Percentiles rank a stretch among this genome's conserved stretches.
phyloP scores from a whole-genome alignment of 2,888 invertebrate genomes.

The Ischnura elegans region DNA sequence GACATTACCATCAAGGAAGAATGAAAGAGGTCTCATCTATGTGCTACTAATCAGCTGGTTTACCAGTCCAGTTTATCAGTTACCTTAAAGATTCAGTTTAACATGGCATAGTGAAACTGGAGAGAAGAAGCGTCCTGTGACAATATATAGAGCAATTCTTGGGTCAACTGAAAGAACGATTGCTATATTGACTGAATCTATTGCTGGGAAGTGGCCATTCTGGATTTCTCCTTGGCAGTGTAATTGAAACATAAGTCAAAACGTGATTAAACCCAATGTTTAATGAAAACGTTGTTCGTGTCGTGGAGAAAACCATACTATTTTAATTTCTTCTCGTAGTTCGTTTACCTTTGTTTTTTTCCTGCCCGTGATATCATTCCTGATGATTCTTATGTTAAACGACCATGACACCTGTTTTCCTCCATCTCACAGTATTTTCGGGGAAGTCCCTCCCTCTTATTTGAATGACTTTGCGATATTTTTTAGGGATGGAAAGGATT shows the following conservation, averaged over 20 bases:
- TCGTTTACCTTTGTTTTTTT: no score
- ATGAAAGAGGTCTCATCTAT: slow-evolving; percentile 92
- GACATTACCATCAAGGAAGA: slow-evolving; percentile 98
- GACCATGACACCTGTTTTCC: no score
- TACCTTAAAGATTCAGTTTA: slow-evolving; percentile 95
- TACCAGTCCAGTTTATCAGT: no score
- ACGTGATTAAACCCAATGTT: slow-evolving; percentile 92
- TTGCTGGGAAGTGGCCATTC: slow-evolving; percentile 99
- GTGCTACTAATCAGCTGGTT: slow-evolving; percentile 99
- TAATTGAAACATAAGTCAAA: slow-evolving; percentile 95
- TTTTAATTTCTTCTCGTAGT: no score
- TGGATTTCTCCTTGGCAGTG: slow-evolving; percentile 98
- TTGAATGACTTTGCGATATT: no score
- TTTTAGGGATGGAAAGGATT: no score
- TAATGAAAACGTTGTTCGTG: slow-evolving; percentile 96
- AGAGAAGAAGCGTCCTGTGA: slow-evolving; percentile 96
- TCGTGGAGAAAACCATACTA: no score
- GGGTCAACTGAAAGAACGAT: slow-evolving; percentile 99
- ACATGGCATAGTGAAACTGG: slow-evolving; percentile 89
- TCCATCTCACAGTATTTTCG: no score
- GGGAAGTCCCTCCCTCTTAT: no score
- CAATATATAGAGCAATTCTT: slow-evolving; percentile 97
- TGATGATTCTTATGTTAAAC: no score
- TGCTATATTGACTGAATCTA: slow-evolving; percentile 97
- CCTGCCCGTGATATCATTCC: no score